These are phyloP conservation scores for Danio albolineatus DNA, from an alignment of 2,797 vertebrate species.

Conservation along the genomic window DNA sequence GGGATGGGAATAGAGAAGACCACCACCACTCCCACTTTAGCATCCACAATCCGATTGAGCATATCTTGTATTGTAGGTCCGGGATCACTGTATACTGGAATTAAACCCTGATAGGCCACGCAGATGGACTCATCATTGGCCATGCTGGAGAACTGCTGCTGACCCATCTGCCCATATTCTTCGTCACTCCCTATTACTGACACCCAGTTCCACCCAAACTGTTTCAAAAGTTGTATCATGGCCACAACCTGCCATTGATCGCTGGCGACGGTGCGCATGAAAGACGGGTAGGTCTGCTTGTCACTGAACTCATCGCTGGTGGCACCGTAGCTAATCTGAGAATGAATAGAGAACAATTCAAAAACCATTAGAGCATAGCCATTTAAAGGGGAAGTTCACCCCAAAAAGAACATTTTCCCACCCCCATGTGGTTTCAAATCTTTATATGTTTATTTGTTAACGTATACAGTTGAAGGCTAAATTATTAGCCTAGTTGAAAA, in stretches of 20 bases:
- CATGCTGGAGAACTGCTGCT: constrained; percentile 72
- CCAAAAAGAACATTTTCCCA: no score
- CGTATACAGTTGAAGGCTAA: no score
- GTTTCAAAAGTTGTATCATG: constrained; percentile 75
- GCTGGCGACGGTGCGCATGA: constrained; percentile 87
- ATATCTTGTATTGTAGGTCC: constrained; percentile 48
- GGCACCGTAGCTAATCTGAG: constrained; percentile 88
- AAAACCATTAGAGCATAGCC: not conserved
- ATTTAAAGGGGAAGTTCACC: not conserved
- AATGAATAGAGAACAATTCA: not conserved
- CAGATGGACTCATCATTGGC: constrained; percentile 77
- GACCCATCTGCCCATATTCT: constrained; percentile 83
- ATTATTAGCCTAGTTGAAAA: no score
- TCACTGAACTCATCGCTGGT: constrained; percentile 85
- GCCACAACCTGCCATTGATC: constrained; percentile 81
- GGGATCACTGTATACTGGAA: constrained; percentile 75
- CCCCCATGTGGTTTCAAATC: no score
- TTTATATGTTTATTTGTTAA: no score
- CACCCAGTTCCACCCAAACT: constrained; percentile 90
- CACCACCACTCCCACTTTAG: constrained; percentile 79
- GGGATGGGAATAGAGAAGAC: constrained; percentile 74
- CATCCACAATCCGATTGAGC: constrained; percentile 70
- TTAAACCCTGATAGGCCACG: constrained; percentile 85
- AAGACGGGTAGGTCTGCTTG: constrained; percentile 82
- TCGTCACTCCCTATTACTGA: constrained; percentile 85